Percentiles rank a stretch among this genome's conserved stretches.
These are phyloP conservation scores for Tinea pellionella DNA, from an alignment of 2,888 invertebrate genomes.

Conservation along the genomic window DNA sequence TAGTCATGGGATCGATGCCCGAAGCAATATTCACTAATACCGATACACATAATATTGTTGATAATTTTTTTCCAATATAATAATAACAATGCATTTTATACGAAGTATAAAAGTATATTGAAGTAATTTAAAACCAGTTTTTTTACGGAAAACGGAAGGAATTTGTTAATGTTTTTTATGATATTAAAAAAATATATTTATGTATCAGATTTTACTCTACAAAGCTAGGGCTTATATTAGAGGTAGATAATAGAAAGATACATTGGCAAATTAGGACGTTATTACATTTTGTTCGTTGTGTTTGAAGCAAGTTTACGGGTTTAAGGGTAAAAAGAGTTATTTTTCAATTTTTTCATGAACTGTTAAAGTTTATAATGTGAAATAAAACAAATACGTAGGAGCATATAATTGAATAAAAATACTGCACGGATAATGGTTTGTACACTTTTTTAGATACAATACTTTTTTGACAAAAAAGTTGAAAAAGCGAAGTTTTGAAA, in stretches of 20 bases:
- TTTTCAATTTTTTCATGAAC: background rate
- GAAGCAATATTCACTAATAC: slow-evolving; percentile 29
- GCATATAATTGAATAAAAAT: background rate
- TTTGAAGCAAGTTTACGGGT: too few relatives aligned
- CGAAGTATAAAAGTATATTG: background rate
- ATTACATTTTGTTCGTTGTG: too few relatives aligned
- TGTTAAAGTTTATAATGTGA: too few relatives aligned
- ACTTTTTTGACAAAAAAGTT: background rate
- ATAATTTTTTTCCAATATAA: background rate
- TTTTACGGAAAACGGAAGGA: background rate
- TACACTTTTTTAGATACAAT: background rate
- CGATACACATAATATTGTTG: slow-evolving; percentile 24
- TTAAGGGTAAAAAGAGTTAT: too few relatives aligned
- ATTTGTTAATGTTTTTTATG: background rate
- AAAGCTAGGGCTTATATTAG: too few relatives aligned
- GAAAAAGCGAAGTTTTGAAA: slow-evolving; percentile 12
- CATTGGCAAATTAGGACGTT: too few relatives aligned
- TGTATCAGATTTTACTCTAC: too few relatives aligned
- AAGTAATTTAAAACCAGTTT: background rate
- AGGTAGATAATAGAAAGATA: too few relatives aligned
- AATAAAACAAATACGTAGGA: too few relatives aligned
- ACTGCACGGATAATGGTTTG: background rate
- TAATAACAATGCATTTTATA: slow-evolving; percentile 1
- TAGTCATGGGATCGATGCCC: slow-evolving; percentile 40
- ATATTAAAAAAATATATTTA: too few relatives aligned